Conservation (phyloP, 2,888 invertebrate genomes). For the Drosophila picticornis region DNA sequence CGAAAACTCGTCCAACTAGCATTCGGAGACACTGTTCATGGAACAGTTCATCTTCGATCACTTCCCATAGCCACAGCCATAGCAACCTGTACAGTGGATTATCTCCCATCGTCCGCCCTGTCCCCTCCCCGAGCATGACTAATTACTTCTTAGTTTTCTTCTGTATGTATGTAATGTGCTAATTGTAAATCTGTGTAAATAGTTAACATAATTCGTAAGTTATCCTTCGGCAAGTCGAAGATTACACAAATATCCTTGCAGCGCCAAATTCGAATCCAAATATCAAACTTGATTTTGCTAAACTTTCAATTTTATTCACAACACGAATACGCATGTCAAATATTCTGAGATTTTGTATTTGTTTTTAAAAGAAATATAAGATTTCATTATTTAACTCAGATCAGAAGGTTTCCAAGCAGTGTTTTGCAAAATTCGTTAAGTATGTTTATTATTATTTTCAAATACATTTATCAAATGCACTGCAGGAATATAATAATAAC, state of each 20-base stretch:
- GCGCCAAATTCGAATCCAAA: slow-evolving; percentile 4
- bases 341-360: slow-evolving; percentile 9
- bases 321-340: background rate
- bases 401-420: background rate
- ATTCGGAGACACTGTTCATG: slow-evolving; percentile 85
- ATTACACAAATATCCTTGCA: slow-evolving; percentile 25
- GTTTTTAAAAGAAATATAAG: slow-evolving; percentile 1
- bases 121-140: slow-evolving; percentile 11
- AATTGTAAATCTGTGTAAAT: slow-evolving; percentile 55
- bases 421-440: background rate
- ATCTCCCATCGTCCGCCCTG: background rate
- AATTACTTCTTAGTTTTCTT: slow-evolving; percentile 16
- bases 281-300: background rate
- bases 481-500: slow-evolving; percentile 25
- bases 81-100: slow-evolving; percentile 33
- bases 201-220: slow-evolving; percentile 37
- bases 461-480: background rate
- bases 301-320: background rate
- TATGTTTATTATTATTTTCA: background rate
- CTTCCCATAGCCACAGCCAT: slow-evolving; percentile 74
- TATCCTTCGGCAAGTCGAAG: slow-evolving; percentile 50
- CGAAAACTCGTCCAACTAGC: slow-evolving; percentile 84
- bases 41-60: slow-evolving; percentile 85
- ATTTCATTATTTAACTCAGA: background rate
- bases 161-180: slow-evolving; percentile 35